Evolutionary conservation across 2,113 vertebrate species (phyloP), one percentile per base, ranked within the genome.

Genomic region (Rhodinocichla rosea): DNA sequence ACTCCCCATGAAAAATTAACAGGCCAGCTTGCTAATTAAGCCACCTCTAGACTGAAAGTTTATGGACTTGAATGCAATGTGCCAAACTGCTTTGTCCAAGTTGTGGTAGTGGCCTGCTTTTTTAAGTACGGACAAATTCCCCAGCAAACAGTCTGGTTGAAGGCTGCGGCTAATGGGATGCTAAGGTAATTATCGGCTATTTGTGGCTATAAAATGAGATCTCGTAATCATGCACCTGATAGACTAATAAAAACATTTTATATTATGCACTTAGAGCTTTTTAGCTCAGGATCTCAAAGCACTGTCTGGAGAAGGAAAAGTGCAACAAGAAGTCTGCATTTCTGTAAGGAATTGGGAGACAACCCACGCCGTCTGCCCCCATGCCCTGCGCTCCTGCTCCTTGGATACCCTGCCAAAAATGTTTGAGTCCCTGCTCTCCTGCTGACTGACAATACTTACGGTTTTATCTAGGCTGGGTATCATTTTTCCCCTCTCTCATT

Each of bases 21-120:
- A 81, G 88, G 78, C 80, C 67, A 89, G 68, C 77, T 93, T 92
- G 89, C 95, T 97, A 91, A 97, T 97, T 95, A 97, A 97, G 84
- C 73, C 81, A 76, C 87, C 75, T 53, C 57, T 95, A 91, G 77
- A 82, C 80, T 84, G 69, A n/a, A 77, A 89, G 28, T 96, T 95
- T 95, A 95, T 71, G 64, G 60, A 60, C 28, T 88, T 75, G 26
- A 76, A 90, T 55, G 56, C 59, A 85, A n/a, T 1, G 4, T 82
- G 84, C 89, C 21, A 24, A 76, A 87, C 40, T 67, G 39, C 52
- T 83, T 93, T 63, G 63, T 91, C 37, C 45, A 57, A 21, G 52
- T 27, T 82, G 40, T 45, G 56, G 52, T 53, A 60, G 24, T 42
- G 53, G 75, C 3, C 59, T 86, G 82, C 49, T 47, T 75, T 86